These are phyloP conservation scores for Polydrusus tereticollis DNA, from an alignment of 2,888 invertebrate genomes.

Conservation along the genomic window DNA sequence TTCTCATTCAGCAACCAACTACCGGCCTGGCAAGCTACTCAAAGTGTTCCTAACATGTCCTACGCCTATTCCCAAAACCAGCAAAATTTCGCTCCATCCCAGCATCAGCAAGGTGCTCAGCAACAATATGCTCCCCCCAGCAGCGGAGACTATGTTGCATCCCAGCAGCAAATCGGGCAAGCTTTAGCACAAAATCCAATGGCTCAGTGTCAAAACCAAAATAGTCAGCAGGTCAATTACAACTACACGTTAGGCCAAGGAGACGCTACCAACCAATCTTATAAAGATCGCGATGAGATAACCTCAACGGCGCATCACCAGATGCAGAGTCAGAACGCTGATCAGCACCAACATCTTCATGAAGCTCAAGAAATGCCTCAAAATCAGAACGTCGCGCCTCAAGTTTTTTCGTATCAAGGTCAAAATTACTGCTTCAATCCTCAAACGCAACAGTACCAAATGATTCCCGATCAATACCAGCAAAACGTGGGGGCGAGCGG, in stretches of 20 bases:
- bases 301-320: neutral
- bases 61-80: constrained; percentile 29
- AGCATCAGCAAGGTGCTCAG: neutral
- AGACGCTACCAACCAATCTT: constrained; percentile 11
- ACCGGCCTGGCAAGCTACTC: constrained; percentile 42
- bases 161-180: neutral
- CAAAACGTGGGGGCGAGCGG: neutral
- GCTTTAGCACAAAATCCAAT: neutral
- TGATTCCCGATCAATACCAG: neutral
- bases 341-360: constrained; percentile 4
- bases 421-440: constrained; percentile 8
- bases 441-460: constrained; percentile 20
- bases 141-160: neutral
- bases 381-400: neutral
- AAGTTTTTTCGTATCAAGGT: neutral
- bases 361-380: neutral
- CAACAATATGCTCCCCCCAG: constrained; percentile 25
- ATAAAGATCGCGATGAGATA: neutral
- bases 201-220: neutral
- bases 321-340: neutral
- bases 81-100: constrained; percentile 8
- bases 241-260: constrained; percentile 20
- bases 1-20: constrained; percentile 33
- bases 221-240: neutral
- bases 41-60: constrained; percentile 54